Conservation (phyloP, 2,888 invertebrate genomes). For the Trichopoda pennipes region DNA sequence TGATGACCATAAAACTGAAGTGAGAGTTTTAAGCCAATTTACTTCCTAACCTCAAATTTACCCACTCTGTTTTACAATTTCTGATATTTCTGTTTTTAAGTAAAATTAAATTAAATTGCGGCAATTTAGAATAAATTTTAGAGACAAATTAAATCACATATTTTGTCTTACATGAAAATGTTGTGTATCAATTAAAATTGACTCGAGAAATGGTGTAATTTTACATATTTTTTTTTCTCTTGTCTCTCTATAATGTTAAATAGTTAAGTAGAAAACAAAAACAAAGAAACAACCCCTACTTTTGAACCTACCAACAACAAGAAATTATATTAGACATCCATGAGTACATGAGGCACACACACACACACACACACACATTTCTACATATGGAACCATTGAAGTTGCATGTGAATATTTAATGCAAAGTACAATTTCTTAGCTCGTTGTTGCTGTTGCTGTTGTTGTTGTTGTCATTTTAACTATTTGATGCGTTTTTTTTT, state of each 20-base stretch:
- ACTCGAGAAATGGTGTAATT: conserved; percentile 11
- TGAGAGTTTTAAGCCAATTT: too few relatives aligned
- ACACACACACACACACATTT: background rate
- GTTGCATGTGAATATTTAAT: conserved; percentile 8
- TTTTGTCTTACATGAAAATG: background rate
- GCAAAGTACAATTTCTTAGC: conserved; percentile 27
- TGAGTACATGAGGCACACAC: conserved; percentile 26
- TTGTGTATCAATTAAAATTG: background rate
- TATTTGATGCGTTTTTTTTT: conserved; percentile 36
- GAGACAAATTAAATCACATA: too few relatives aligned
- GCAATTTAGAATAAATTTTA: too few relatives aligned
- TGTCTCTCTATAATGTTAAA: background rate
- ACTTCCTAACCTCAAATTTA: too few relatives aligned
- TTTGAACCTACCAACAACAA: conserved; percentile 27
- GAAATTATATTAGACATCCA: conserved; percentile 40
- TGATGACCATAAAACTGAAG: too few relatives aligned
- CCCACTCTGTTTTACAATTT: too few relatives aligned
- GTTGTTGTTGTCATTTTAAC: conserved; percentile 8
- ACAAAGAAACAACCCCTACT: conserved; percentile 51
- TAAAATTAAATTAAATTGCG: too few relatives aligned
- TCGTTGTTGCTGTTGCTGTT: conserved; percentile 27
- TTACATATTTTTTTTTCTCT: background rate
- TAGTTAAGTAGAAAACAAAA: conserved; percentile 3
- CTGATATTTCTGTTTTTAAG: too few relatives aligned
- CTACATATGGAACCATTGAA: background rate